Base-by-base conservation (phyloP, 2,888 invertebrate species). In the Hanleya hanleyi region DNA sequence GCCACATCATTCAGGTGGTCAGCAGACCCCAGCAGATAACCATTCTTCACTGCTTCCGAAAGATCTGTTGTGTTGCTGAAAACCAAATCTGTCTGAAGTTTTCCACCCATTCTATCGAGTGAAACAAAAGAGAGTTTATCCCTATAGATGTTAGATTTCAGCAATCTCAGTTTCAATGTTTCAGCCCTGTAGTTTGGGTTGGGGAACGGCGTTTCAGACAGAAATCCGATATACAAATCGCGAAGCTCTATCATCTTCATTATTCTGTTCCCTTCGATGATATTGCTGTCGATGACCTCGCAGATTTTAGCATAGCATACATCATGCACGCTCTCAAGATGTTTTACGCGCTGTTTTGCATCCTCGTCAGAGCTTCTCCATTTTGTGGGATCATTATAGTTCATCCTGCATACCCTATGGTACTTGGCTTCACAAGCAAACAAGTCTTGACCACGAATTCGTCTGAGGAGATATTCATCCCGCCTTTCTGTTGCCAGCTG, bases 141-240 rank as follows among this genome's bases (percentile, higher is more conserved):
- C 12, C 29, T 47, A 7, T 12, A 7, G 7, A 67, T 9, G 22
- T 67, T 47, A 22, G 7, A 9, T 29, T n/a, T 12, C 26, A 37
- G 64, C 26, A 38, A n/a, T 41, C 47, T 41, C n/a, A 12, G 47
- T 41, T 74, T 74, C 49, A 74, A 22, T 5, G 57, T 67, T 38
- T 70, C 61, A 18, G 35, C 5, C 35, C 47, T 66, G 37, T 74
- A 74, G 22, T 62, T 64, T 33, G 61, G 71, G 41, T 74, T 74
- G 12, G 66, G 6, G 37, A 49, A 66, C n/a, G 18, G 9, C 29
- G 74, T 71, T 9, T 57, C 22, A 4, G 37, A 1, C 15, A 74
- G 38, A 32, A 15, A 5, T 1, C 29, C 18, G 18, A 67, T 57
- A 61, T 71, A 71, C 29, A 66, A 26, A 5, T 67, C 15, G 7